A percentile compares a stretch with the other conserved stretches of the same genome.
These are phyloP conservation scores for Diabrotica balteata DNA, from an alignment of 2,888 invertebrate species.

Conservation along the genomic window DNA sequence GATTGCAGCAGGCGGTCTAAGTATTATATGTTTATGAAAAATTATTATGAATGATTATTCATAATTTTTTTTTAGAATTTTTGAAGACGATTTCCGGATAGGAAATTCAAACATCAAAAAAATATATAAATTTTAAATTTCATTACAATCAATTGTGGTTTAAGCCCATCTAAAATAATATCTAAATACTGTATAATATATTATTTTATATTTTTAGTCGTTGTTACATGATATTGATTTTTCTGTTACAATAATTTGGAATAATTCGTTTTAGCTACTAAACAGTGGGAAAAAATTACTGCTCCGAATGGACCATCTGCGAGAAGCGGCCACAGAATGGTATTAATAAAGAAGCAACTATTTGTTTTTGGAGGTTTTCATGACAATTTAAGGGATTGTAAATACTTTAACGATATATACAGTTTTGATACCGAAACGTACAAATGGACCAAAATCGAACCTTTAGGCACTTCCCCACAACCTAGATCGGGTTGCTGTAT, in stretches of 20 bases:
- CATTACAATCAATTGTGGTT: no score
- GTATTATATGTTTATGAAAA: no score
- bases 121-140: no score
- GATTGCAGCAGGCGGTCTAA: no score
- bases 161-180: no score
- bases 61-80: no score
- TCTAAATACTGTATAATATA: no score
- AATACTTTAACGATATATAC: slow-evolving; percentile 88
- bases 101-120: no score
- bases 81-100: no score
- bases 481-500: slow-evolving; percentile 85
- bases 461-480: slow-evolving; percentile 72
- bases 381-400: slow-evolving; percentile 85
- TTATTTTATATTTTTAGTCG: no score
- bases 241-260: background rate
- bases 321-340: slow-evolving; percentile 90
- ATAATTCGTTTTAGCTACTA: slow-evolving; percentile 50
- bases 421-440: slow-evolving; percentile 82
- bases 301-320: slow-evolving; percentile 81
- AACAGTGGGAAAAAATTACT: slow-evolving; percentile 81
- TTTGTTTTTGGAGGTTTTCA: slow-evolving; percentile 92
- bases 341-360: slow-evolving; percentile 76
- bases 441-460: slow-evolving; percentile 77
- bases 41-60: no score
- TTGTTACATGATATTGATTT: background rate